These are phyloP conservation scores for Vanessa cardui DNA, from an alignment of 2,888 invertebrate genomes.

Conservation along the genomic window DNA sequence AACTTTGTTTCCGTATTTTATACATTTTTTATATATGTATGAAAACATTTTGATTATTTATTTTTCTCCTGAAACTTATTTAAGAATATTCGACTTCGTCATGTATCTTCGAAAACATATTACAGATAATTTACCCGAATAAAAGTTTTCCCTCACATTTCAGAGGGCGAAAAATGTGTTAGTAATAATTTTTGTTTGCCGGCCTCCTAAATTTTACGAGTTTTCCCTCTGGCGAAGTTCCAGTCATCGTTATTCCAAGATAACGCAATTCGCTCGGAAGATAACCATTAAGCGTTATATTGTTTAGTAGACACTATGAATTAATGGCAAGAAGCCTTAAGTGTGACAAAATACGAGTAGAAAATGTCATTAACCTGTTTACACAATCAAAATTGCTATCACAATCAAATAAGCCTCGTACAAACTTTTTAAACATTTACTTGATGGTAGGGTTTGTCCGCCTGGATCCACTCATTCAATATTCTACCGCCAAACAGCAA, in stretches of 20 bases:
- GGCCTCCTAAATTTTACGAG: conserved; percentile 50
- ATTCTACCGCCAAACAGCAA: too few relatives aligned
- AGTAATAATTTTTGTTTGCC: conserved; percentile 57
- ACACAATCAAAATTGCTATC: too few relatives aligned
- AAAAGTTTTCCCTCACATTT: conserved; percentile 26
- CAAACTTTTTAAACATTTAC: too few relatives aligned
- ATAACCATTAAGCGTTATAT: conserved; percentile 57
- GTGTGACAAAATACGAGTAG: neutral
- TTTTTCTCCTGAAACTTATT: too few relatives aligned
- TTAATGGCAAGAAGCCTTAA: neutral
- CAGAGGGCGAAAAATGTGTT: conserved; percentile 44
- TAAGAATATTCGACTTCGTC: too few relatives aligned
- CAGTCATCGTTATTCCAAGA: conserved; percentile 59
- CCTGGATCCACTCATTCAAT: too few relatives aligned
- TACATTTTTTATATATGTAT: too few relatives aligned
- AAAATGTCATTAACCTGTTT: too few relatives aligned
- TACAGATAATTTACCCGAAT: conserved; percentile 6
- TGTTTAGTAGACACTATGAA: conserved; percentile 40
- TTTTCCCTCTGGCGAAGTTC: conserved; percentile 54
- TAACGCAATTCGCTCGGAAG: conserved; percentile 57
- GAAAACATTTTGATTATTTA: too few relatives aligned
- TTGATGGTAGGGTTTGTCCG: too few relatives aligned
- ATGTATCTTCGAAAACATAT: conserved; percentile 6
- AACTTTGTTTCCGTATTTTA: too few relatives aligned
- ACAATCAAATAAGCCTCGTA: too few relatives aligned